phyloP scores from a whole-genome alignment of 1,140 invertebrate species.

The Cotesia glomerata region DNA sequence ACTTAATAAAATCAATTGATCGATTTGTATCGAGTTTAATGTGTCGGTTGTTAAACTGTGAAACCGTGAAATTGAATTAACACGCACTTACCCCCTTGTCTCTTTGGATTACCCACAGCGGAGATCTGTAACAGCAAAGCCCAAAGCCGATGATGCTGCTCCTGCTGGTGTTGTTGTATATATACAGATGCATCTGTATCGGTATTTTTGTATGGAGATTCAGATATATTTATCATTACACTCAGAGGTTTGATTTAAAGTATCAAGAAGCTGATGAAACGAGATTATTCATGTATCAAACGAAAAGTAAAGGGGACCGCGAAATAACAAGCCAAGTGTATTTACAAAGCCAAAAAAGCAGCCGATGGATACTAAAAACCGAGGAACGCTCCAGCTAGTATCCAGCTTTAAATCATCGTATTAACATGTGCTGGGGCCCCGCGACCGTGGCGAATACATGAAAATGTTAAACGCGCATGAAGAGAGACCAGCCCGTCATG shows the following conservation, averaged over 20 bases:
- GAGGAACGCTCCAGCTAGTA: too few relatives aligned
- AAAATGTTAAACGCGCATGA: slow-evolving; percentile 34
- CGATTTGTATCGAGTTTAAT: slow-evolving; percentile 12
- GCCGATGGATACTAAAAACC: too few relatives aligned
- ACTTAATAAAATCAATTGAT: slow-evolving; percentile 21
- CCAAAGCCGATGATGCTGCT: slow-evolving; percentile 1
- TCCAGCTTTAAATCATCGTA: slow-evolving; percentile 36
- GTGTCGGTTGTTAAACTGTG: slow-evolving; percentile 18
- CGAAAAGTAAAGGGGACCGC: too few relatives aligned
- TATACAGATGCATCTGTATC: background rate
- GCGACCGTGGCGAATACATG: slow-evolving; percentile 34
- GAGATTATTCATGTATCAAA: too few relatives aligned
- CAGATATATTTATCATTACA: background rate
- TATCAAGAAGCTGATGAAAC: too few relatives aligned
- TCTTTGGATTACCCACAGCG: slow-evolving; percentile 16
- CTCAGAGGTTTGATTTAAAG: too few relatives aligned
- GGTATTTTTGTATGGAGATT: background rate
- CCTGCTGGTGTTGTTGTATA: background rate
- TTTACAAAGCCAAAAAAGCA: background rate
- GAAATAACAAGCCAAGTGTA: background rate
- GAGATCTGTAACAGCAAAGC: background rate
- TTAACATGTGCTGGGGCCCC: slow-evolving; percentile 29
- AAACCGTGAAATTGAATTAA: slow-evolving; percentile 34
- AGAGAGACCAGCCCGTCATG: slow-evolving; percentile 18
- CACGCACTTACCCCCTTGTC: slow-evolving; percentile 27